Evolutionary conservation across 2,888 invertebrate species (phyloP).

Genomic region (Ormyrus thymus): DNA sequence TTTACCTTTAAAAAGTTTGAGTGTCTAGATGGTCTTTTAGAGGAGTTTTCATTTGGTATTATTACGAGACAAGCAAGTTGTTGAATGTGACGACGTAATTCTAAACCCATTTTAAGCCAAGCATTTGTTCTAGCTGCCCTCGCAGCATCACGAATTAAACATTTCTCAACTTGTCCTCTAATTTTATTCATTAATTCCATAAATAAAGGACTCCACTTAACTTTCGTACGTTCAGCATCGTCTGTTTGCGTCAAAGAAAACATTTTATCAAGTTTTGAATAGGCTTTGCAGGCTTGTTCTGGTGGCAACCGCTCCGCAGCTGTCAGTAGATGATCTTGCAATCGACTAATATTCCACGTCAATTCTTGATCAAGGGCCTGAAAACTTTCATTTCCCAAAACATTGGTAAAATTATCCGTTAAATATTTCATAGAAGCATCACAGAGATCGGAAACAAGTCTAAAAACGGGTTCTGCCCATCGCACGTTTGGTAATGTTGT

Average conservation of each 20-base stretch:
- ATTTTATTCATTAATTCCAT: conserved; percentile 80
- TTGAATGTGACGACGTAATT: conserved; percentile 80
- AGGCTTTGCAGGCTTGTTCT: conserved; percentile 89
- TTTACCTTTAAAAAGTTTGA: conserved; percentile 69
- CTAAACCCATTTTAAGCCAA: conserved; percentile 81
- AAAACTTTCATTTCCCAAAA: conserved; percentile 82
- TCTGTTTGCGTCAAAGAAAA: conserved; percentile 65
- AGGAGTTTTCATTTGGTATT: conserved; percentile 73
- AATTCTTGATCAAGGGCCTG: conserved; percentile 82
- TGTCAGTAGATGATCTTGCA: conserved; percentile 87
- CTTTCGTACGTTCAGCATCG: conserved; percentile 72
- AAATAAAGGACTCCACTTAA: conserved; percentile 77
- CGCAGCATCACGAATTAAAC: conserved; percentile 83
- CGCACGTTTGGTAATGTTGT: conserved; percentile 86
- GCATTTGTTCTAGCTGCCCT: conserved; percentile 80
- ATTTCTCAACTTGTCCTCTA: conserved; percentile 82
- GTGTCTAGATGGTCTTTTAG: conserved; percentile 70
- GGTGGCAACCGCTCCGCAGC: conserved; percentile 88
- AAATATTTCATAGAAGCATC: conserved; percentile 88
- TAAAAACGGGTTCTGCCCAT: conserved; percentile 89
- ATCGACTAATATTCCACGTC: conserved; percentile 83
- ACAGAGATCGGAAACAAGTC: conserved; percentile 86
- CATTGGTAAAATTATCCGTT: conserved; percentile 85
- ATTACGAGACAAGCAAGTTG: conserved; percentile 79
- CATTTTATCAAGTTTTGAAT: conserved; percentile 76